Evolutionary conservation across 2,113 vertebrate genomes (phyloP), one percentile per base, ranked within the genome.

Genomic region (Labeo catla): DNA sequence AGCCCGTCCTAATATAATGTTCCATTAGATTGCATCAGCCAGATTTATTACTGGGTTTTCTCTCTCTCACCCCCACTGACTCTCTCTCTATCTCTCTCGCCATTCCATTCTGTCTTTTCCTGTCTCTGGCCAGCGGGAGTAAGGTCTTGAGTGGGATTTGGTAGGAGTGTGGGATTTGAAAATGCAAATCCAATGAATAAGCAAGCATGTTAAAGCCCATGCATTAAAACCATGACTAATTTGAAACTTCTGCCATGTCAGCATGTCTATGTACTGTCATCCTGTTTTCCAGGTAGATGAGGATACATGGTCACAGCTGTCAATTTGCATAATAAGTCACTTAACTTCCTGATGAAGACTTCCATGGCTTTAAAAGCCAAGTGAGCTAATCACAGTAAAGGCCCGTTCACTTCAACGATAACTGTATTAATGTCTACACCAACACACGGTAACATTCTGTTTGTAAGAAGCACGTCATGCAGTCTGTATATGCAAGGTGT

Each of bases 1-100:
- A 88, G 88, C 83, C 88, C 84, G 74, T 68, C 86, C 76, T 87
- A 88, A 86, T 87, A 89, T 88, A 85, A 90, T 88, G 87, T 89
- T 92, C 88, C 87, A 89, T 91, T 92, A 91, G 89, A 92, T 92
- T 92, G 90, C 91, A 91, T 91, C 91, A 93, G 89, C 90, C 81
- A 90, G 88, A 91, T 91, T 89, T 89, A 86, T 88, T 80, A 84
- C 88, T 61, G 49, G 16, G 49, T 47, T 80, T 36, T 79, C 49
- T 73, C 39, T 70, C 85, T 82, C 84, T 88, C 54, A 77, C 57
- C 73, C 72, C 23, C 68, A 12, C 76, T 83, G 73, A 83, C 63
- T 66, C 59, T 61, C 15, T 34, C 39, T 66, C 73, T 78, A 28
- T 43, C 50, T 21, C 83, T 72, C 21, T 80, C 59, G 9, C 21